phyloP scores from a whole-genome alignment of 2,888 invertebrate species.

The Pyrocoelia pectoralis region DNA sequence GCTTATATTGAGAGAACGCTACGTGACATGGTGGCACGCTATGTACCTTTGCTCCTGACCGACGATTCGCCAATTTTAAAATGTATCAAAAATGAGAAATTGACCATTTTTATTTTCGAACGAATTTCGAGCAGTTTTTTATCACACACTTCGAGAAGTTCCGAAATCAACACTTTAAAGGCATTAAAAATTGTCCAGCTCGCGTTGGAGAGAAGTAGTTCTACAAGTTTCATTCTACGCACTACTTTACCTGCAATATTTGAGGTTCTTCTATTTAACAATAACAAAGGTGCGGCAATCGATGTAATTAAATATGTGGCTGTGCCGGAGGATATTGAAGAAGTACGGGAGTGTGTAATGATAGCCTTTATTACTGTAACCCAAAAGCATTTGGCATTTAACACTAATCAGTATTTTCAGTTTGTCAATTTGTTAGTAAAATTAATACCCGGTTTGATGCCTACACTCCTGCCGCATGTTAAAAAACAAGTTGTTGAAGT shows the following conservation, averaged over 20 bases:
- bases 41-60: constrained; percentile 51
- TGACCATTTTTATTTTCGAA: constrained; percentile 49
- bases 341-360: no score
- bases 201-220: constrained; percentile 43
- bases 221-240: constrained; percentile 39
- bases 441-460: constrained; percentile 53
- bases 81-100: constrained; percentile 46
- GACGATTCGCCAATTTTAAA: constrained; percentile 50
- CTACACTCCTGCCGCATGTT: constrained; percentile 51
- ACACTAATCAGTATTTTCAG: constrained; percentile 57
- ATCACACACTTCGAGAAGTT: constrained; percentile 49
- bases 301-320: constrained; percentile 49
- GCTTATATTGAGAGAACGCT: constrained; percentile 61
- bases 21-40: constrained; percentile 60
- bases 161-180: constrained; percentile 51
- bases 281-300: constrained; percentile 48
- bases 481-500: constrained; percentile 56
- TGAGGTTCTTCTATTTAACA: constrained; percentile 54
- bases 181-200: constrained; percentile 50
- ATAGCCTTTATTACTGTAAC: constrained; percentile 51
- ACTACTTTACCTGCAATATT: constrained; percentile 49
- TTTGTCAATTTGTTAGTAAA: constrained; percentile 53
- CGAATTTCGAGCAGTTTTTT: constrained; percentile 52
- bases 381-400: constrained; percentile 60
- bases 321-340: constrained; percentile 41